phyloP scores from a whole-genome alignment of 1,140 invertebrate genomes.

The Frieseomelitta varia region DNA sequence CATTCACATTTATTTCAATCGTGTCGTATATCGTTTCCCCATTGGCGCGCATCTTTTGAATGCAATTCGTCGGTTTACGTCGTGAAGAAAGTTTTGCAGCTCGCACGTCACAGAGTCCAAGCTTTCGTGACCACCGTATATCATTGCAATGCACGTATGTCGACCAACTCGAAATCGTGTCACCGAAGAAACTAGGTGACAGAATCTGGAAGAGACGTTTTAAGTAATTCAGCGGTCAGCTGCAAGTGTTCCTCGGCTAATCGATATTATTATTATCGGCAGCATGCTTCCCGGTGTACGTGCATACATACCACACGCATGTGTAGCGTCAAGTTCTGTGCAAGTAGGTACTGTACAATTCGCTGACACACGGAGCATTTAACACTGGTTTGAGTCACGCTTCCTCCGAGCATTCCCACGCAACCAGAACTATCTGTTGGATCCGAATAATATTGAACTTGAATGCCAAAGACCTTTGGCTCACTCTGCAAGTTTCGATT shows the following conservation, averaged over 20 bases:
- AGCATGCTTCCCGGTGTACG: slow-evolving; percentile 30
- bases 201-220: slow-evolving; percentile 32
- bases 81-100: neutral
- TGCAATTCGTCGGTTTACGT: too few relatives aligned
- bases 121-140: slow-evolving; percentile 26
- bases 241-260: slow-evolving; percentile 61
- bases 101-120: neutral
- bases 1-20: neutral
- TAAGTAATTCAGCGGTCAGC: slow-evolving; percentile 57
- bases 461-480: slow-evolving; percentile 12
- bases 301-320: neutral
- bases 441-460: slow-evolving; percentile 29
- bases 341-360: slow-evolving; percentile 17
- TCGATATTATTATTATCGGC: slow-evolving; percentile 75
- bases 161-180: slow-evolving; percentile 24
- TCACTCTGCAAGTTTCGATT: neutral
- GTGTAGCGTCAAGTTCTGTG: neutral
- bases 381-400: neutral
- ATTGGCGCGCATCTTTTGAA: slow-evolving; percentile 15
- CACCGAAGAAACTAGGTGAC: slow-evolving; percentile 16
- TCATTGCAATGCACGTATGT: neutral
- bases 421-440: slow-evolving; percentile 1
- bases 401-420: neutral
- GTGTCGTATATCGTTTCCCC: neutral
- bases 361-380: neutral